Evolutionary conservation across 2,888 invertebrate species (phyloP), one percentile per base, ranked within the genome.

Genomic region (Phengaris alcon): DNA sequence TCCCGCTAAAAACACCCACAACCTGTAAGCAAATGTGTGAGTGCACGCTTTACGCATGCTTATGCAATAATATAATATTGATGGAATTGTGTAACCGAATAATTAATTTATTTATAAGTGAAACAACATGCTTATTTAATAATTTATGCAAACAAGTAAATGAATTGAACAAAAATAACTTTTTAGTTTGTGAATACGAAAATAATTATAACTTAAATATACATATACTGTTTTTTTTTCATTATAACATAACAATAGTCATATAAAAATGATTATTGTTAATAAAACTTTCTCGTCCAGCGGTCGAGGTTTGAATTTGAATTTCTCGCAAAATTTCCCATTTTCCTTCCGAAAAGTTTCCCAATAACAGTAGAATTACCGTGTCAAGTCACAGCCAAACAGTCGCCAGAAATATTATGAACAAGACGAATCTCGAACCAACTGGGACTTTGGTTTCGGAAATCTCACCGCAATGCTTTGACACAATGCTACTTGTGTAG

Each of bases 361-460:
- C 59, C 59, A 59, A 59, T 59, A 59, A 59, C 59, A 59, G 59
- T 59, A 9, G 22, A 59, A 59, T 59, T 22, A 59, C 22, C 59
- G 59, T 22, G 22, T 59, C 59, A 22, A 22, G 15, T 22, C 59
- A 15, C 59, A 59, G 59, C 59, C 15, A 15, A 57, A 57, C 57
- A 9, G 15, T 10, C 22, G 8, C 22, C 59, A 9, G 22, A 59
- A 59, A 15, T 15, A 57, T 22, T 59, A 22, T 59, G 7, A 55
- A 8, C 59, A 59, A 59, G 59, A 59, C 15, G 59, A 15, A n/a
- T 57, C 15, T 57, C n/a, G n/a, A 55, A n/a, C 3, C 55, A 6
- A n/a, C 7, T n/a, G 55, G 55, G 55, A n/a, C 55, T n/a, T 55
- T 55, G n/a, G 7, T 55, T 55, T 48, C 48, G 48, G 48, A 7